Percentiles rank a stretch among this genome's conserved stretches.
phyloP scores from a whole-genome alignment of 2,797 vertebrate genomes.

The Kryptopterus vitreolus region DNA sequence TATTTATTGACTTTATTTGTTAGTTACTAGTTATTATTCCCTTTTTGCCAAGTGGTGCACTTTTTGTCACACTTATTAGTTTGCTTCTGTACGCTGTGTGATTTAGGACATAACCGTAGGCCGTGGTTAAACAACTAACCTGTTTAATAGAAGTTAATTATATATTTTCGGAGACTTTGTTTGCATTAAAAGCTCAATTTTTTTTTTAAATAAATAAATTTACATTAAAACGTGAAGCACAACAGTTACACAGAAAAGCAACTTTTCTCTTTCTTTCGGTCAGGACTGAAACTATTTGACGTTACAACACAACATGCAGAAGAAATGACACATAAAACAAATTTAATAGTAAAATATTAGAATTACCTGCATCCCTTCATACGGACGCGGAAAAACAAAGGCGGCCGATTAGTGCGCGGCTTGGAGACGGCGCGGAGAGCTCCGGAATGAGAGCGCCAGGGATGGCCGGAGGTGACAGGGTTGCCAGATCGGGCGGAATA shows the following conservation, averaged over 20 bases:
- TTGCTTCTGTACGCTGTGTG: background rate
- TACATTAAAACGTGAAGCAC: background rate
- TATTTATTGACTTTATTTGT: too few relatives aligned
- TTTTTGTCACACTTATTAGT: background rate
- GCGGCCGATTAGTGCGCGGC: conserved; percentile 37
- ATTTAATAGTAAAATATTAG: too few relatives aligned
- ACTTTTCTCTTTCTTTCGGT: background rate
- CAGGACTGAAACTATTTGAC: background rate
- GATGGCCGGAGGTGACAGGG: background rate
- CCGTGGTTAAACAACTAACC: background rate
- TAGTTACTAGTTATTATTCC: too few relatives aligned
- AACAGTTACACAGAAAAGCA: background rate
- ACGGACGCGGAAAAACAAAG: conserved; percentile 51
- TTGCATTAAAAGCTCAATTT: background rate
- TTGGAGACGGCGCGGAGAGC: conserved; percentile 73
- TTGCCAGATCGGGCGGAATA: conserved; percentile 17
- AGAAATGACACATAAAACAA: background rate
- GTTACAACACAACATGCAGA: background rate
- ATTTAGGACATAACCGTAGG: conserved; percentile 2
- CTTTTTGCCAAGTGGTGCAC: background rate
- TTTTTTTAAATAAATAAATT: background rate
- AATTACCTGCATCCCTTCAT: conserved; percentile 67
- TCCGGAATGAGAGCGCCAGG: conserved; percentile 54
- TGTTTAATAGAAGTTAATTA: background rate
- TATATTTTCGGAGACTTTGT: background rate